A percentile compares a stretch with the other conserved stretches of the same genome.
Evolutionary conservation across 2,113 vertebrate species (phyloP).

Genomic region (Hirundichthys speculiger): DNA sequence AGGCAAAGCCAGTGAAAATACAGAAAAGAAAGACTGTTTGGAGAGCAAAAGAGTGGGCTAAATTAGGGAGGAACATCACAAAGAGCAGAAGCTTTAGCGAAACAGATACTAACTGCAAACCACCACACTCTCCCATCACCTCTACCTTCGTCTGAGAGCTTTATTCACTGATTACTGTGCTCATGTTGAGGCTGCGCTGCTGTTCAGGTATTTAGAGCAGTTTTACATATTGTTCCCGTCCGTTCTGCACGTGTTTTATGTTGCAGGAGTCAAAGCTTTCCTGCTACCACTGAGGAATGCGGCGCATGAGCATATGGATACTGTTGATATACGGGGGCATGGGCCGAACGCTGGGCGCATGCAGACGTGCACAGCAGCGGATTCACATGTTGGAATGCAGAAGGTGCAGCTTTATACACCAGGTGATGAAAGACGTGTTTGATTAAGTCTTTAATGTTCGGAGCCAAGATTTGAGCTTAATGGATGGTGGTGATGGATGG

Average conservation of each 20-base stretch:
- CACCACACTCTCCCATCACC: no score
- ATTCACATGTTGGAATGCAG: slow-evolving; percentile 35
- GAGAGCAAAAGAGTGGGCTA: no score
- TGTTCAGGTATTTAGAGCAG: slow-evolving; percentile 7
- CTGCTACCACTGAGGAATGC: slow-evolving; percentile 38
- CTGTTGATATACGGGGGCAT: slow-evolving; percentile 2
- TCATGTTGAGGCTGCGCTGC: background rate
- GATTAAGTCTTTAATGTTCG: slow-evolving; percentile 54
- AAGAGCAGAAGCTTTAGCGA: no score
- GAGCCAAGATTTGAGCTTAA: slow-evolving; percentile 44
- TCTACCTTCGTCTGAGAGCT: no score
- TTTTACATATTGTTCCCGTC: slow-evolving; percentile 39
- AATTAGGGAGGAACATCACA: no score
- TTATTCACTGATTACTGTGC: no score
- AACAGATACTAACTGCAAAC: no score
- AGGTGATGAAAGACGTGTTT: slow-evolving; percentile 62
- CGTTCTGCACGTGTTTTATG: slow-evolving; percentile 26
- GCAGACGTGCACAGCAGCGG: background rate
- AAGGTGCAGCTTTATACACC: slow-evolving; percentile 41
- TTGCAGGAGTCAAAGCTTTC: slow-evolving; percentile 25
- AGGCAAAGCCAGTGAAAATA: no score
- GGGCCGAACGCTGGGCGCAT: background rate
- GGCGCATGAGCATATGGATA: slow-evolving; percentile 18
- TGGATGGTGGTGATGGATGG: slow-evolving; percentile 58
- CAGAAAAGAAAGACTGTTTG: no score